Percentiles rank a stretch among this genome's conserved stretches.
Evolutionary conservation across 2,113 vertebrate species (phyloP).

Genomic region (Procavia capensis): DNA sequence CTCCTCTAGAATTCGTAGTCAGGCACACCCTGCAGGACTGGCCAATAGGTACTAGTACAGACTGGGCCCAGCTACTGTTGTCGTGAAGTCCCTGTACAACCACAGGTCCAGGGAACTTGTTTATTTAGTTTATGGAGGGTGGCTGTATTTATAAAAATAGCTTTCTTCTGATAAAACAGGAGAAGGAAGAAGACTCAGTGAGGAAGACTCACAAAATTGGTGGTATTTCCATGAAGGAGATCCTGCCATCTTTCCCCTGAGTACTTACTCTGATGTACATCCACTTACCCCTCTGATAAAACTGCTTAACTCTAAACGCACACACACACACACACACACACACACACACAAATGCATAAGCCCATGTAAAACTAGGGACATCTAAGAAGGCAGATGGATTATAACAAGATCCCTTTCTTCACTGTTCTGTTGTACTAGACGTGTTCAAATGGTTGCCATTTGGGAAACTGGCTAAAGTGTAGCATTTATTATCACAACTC

Average conservation of each 20-base stretch:
- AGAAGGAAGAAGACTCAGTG: neutral
- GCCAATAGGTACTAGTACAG: fast-evolving
- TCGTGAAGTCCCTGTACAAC: fast-evolving
- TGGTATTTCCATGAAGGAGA: neutral
- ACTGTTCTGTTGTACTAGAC: neutral
- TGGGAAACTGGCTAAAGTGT: neutral
- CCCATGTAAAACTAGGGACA: neutral
- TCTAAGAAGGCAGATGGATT: neutral
- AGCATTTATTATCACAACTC: neutral
- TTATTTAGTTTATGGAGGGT: too few relatives aligned
- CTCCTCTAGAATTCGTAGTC: neutral
- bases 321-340: neutral
- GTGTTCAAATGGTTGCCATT: neutral
- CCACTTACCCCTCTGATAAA: neutral
- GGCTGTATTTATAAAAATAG: neutral
- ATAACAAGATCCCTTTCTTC: neutral
- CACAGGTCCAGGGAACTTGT: fast-evolving
- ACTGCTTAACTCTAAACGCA: neutral
- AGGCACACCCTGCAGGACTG: fast-evolving
- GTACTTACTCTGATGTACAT: too few relatives aligned
- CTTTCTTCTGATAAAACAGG: neutral
- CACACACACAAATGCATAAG: neutral
- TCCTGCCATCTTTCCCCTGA: too few relatives aligned
- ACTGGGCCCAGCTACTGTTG: neutral
- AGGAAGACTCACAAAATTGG: neutral